A percentile compares a stretch with the other conserved stretches of the same genome.
These are phyloP conservation scores for Tragopan temminckii DNA, from an alignment of 2,797 vertebrate species.

Conservation along the genomic window DNA sequence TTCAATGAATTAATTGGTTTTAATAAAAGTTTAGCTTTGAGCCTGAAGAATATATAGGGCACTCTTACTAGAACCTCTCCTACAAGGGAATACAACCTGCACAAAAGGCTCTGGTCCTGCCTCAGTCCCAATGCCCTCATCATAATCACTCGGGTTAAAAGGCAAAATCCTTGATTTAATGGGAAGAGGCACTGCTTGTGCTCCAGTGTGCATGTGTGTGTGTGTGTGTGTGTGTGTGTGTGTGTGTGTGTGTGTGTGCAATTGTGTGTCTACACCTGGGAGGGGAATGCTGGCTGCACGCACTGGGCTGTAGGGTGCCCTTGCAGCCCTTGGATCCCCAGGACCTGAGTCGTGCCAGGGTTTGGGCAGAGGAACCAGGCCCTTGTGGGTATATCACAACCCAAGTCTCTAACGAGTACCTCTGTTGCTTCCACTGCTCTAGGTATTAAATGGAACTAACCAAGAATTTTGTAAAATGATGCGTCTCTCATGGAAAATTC, in stretches of 20 bases:
- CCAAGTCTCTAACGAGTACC: neutral
- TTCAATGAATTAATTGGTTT: slow-evolving; percentile 81
- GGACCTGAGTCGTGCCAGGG: neutral
- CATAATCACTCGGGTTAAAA: slow-evolving; percentile 52
- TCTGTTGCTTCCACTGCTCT: neutral
- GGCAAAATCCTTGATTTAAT: slow-evolving; percentile 37
- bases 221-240: neutral
- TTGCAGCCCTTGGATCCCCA: neutral
- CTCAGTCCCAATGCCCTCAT: slow-evolving; percentile 52
- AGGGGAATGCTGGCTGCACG: neutral
- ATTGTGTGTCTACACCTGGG: neutral
- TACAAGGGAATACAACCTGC: slow-evolving; percentile 46
- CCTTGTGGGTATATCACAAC: neutral
- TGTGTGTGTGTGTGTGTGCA: neutral
- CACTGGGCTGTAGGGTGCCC: neutral
- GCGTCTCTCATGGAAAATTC: neutral
- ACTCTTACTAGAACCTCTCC: slow-evolving; percentile 55
- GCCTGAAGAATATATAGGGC: slow-evolving; percentile 51
- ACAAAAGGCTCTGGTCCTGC: slow-evolving; percentile 43
- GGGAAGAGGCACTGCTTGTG: neutral
- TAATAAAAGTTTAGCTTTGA: slow-evolving; percentile 80
- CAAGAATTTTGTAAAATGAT: neutral
- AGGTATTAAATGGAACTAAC: neutral
- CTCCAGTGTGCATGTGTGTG: neutral
- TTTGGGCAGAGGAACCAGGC: neutral